A percentile compares a stretch with the other conserved stretches of the same genome.
Evolutionary conservation across 1,140 invertebrate genomes (phyloP).

Genomic region (Heliconius nattereri): DNA sequence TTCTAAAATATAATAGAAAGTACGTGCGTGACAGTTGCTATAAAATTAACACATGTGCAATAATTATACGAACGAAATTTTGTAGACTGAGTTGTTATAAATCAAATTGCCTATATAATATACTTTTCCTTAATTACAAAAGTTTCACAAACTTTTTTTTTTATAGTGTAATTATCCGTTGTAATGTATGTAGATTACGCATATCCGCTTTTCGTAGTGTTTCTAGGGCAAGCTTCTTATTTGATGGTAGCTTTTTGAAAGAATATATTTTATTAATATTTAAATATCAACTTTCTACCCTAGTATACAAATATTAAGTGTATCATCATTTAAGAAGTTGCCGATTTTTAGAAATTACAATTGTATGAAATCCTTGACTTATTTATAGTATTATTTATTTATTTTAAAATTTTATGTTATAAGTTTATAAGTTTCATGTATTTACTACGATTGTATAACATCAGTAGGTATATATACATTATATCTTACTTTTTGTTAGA

Average conservation of each 20-base stretch:
- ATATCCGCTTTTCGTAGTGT: neutral
- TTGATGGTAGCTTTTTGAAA: neutral
- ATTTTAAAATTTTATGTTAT: too few relatives aligned
- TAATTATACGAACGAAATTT: slow-evolving; percentile 28
- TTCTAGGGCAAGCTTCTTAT: slow-evolving; percentile 7
- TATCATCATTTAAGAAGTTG: too few relatives aligned
- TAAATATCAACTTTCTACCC: neutral
- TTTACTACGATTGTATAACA: too few relatives aligned
- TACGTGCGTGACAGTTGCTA: slow-evolving; percentile 34
- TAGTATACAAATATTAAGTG: too few relatives aligned
- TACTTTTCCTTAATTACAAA: slow-evolving; percentile 24
- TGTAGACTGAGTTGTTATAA: slow-evolving; percentile 27
- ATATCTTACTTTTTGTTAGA: too few relatives aligned
- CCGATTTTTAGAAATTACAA: too few relatives aligned
- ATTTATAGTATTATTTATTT: too few relatives aligned
- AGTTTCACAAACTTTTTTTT: neutral
- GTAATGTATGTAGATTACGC: neutral
- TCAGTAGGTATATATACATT: too few relatives aligned
- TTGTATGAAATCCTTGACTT: too few relatives aligned
- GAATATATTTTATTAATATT: neutral
- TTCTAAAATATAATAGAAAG: slow-evolving; percentile 32
- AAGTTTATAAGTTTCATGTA: too few relatives aligned
- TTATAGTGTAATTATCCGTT: neutral
- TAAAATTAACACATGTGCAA: slow-evolving; percentile 33
- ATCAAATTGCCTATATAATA: slow-evolving; percentile 14